These are phyloP conservation scores for Hyaena hyaena DNA, from an alignment of 2,113 vertebrate species.

Conservation along the genomic window DNA sequence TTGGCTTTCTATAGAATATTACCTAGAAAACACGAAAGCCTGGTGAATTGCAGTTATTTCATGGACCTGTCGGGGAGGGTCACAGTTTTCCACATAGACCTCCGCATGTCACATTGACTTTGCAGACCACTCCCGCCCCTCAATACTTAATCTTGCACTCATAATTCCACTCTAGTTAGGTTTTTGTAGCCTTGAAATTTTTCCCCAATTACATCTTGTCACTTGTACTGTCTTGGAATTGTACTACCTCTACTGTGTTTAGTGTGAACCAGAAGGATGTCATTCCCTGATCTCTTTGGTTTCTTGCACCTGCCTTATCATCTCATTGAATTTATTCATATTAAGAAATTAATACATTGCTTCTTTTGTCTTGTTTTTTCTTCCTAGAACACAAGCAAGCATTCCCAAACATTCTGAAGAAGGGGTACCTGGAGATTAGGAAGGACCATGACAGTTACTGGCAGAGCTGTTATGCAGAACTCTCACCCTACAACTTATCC, in stretches of 20 bases:
- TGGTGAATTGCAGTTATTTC: background rate
- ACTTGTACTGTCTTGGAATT: background rate
- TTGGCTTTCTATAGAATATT: background rate
- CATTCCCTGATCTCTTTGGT: background rate
- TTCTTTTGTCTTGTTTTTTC: background rate
- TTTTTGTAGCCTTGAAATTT: background rate
- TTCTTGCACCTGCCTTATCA: background rate
- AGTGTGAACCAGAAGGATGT: background rate
- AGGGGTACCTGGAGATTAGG: conserved; percentile 93
- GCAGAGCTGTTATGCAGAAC: conserved; percentile 93
- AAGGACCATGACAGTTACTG: conserved; percentile 92
- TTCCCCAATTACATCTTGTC: background rate
- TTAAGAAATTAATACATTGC: conserved; percentile 36
- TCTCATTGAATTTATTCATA: background rate
- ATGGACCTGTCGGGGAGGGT: background rate
- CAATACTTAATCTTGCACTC: background rate
- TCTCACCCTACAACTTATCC: conserved; percentile 92
- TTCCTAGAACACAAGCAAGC: conserved; percentile 89
- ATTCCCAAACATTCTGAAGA: conserved; percentile 93
- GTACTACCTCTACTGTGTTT: background rate
- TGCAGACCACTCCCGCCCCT: background rate
- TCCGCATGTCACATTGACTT: background rate
- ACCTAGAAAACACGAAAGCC: background rate
- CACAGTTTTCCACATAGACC: background rate
- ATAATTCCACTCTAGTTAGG: background rate